phyloP scores from a whole-genome alignment of 2,888 invertebrate genomes.

The Nematopogon swammerdamellus region DNA sequence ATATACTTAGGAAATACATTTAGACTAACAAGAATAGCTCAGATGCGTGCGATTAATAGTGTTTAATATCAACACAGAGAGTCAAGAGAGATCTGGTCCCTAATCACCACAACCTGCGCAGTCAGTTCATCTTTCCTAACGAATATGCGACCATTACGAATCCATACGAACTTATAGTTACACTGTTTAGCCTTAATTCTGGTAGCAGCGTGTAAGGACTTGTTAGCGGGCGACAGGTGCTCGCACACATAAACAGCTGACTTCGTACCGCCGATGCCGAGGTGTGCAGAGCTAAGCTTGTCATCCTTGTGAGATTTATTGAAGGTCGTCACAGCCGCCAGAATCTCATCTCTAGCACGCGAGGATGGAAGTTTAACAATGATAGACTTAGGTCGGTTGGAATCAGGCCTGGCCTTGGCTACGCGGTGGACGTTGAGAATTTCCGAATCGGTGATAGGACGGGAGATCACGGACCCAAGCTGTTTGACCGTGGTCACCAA shows the following conservation, averaged over 20 bases:
- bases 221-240: conserved; percentile 2
- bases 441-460: not conserved
- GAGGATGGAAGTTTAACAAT: conserved; percentile 2
- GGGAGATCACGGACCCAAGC: not conserved
- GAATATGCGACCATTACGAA: conserved; percentile 1
- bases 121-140: conserved; percentile 1
- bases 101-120: too few relatives aligned
- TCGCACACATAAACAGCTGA: conserved; percentile 11
- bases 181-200: conserved; percentile 1
- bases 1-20: too few relatives aligned
- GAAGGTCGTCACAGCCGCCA: not conserved
- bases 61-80: too few relatives aligned
- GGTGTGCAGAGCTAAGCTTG: not conserved
- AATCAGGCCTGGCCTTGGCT: conserved; percentile 1
- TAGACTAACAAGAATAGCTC: too few relatives aligned
- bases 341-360: not conserved
- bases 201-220: conserved; percentile 5
- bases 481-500: conserved; percentile 10
- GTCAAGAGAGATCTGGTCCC: too few relatives aligned
- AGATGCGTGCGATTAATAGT: too few relatives aligned
- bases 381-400: conserved; percentile 2
- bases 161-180: conserved; percentile 2
- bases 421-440: conserved; percentile 1
- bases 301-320: not conserved
- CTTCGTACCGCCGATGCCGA: conserved; percentile 1